These are phyloP conservation scores for Varanus komodoensis DNA, from an alignment of 2,113 vertebrate species.

Conservation along the genomic window DNA sequence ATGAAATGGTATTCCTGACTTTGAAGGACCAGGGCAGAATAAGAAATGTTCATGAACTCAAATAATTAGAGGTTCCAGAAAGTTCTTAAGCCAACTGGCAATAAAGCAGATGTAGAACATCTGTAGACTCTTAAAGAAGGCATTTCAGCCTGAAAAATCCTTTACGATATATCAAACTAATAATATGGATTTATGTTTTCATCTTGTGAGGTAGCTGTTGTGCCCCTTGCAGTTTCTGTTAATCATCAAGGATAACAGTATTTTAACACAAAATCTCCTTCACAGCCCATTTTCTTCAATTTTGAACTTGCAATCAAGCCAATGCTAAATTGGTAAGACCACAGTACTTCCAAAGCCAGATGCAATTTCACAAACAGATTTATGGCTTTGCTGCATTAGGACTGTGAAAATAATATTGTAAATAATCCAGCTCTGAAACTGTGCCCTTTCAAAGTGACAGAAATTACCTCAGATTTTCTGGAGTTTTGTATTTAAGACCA, in stretches of 20 bases:
- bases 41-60: not conserved
- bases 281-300: constrained; percentile 27
- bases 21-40: not conserved
- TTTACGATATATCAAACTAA: constrained; percentile 19
- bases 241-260: constrained; percentile 31
- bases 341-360: constrained; percentile 16
- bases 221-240: constrained; percentile 6
- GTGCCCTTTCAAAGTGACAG: constrained; percentile 22
- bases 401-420: constrained; percentile 17
- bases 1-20: rapidly evolving
- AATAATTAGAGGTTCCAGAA: not conserved
- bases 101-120: constrained; percentile 10
- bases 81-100: not conserved
- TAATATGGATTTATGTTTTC: constrained; percentile 33
- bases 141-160: not conserved
- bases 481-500: not conserved
- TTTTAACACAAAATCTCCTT: constrained; percentile 29
- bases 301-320: constrained; percentile 23
- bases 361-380: constrained; percentile 18
- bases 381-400: constrained; percentile 16
- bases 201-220: constrained; percentile 13
- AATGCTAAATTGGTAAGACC: constrained; percentile 21
- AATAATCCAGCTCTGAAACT: constrained; percentile 15
- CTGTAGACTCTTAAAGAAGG: constrained; percentile 4
- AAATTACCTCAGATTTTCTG: constrained; percentile 2